A percentile compares a stretch with the other conserved stretches of the same genome.
Conservation (phyloP, 2,888 invertebrate species). For the Diogma glabrata region DNA sequence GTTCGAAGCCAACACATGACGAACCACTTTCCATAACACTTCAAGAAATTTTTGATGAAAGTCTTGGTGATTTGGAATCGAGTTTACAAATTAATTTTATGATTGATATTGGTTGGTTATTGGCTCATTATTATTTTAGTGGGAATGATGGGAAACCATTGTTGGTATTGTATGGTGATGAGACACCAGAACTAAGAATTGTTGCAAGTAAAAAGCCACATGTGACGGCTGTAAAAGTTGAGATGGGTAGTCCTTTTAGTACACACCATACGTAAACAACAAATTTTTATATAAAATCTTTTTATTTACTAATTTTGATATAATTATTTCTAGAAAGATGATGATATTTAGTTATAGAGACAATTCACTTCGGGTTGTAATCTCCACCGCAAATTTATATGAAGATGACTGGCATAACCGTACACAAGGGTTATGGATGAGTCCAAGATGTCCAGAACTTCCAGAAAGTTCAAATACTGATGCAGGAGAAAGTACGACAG, state of each 20-base stretch:
- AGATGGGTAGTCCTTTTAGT: conserved; percentile 67
- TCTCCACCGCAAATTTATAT: conserved; percentile 88
- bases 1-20: conserved; percentile 47
- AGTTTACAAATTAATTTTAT: conserved; percentile 87
- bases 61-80: conserved; percentile 60
- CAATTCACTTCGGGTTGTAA: conserved; percentile 67
- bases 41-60: conserved; percentile 65
- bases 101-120: conserved; percentile 81
- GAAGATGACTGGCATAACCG: conserved; percentile 88
- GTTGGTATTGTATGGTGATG: conserved; percentile 66
- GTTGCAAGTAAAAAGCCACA: conserved; percentile 49
- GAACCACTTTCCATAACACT: conserved; percentile 59
- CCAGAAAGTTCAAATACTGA: conserved; percentile 40
- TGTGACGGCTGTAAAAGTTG: conserved; percentile 53
- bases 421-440: conserved; percentile 91
- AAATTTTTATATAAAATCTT: conserved; percentile 4
- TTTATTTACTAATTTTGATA: not conserved
- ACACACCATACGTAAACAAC: conserved; percentile 66
- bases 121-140: conserved; percentile 71
- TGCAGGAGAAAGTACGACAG: conserved; percentile 69
- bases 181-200: conserved; percentile 46
- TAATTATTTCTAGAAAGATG: conserved; percentile 56
- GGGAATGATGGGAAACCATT: conserved; percentile 49
- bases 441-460: conserved; percentile 61
- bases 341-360: conserved; percentile 76